Conservation (phyloP, 2,113 vertebrate species). For the Cavia porcellus region DNA sequence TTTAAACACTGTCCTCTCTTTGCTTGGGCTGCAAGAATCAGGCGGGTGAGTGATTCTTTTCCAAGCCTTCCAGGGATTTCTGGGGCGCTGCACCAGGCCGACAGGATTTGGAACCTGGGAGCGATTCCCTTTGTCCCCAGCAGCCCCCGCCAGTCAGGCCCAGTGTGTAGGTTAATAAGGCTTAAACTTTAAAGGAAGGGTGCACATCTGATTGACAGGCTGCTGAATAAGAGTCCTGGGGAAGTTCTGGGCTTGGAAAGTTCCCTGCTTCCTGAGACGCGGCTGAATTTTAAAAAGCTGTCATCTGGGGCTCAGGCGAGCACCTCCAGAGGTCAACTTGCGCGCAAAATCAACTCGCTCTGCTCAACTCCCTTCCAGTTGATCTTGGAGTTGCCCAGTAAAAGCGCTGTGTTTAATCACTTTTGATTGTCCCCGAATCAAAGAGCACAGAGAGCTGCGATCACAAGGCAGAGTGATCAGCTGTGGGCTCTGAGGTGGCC, state of each 20-base stretch:
- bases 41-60: constrained; percentile 91
- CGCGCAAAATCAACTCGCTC: constrained; percentile 25
- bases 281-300: constrained; percentile 82
- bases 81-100: constrained; percentile 90
- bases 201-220: constrained; percentile 93
- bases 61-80: constrained; percentile 90
- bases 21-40: constrained; percentile 89
- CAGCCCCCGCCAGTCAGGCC: constrained; percentile 91
- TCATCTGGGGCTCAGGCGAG: constrained; percentile 75
- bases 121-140: constrained; percentile 90
- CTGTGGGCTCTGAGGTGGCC: neutral
- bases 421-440: constrained; percentile 46
- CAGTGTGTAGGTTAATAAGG: constrained; percentile 94
- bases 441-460: neutral
- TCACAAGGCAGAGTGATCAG: neutral
- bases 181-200: constrained; percentile 92
- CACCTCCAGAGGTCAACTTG: constrained; percentile 75
- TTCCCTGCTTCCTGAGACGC: constrained; percentile 83
- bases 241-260: constrained; percentile 89
- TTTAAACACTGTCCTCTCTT: constrained; percentile 82
- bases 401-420: neutral
- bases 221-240: constrained; percentile 90
- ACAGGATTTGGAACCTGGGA: constrained; percentile 92
- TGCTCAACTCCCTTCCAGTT: neutral
- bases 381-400: neutral